Conservation (phyloP, 2,797 vertebrate genomes). For the Pangasius mekongensis region DNA sequence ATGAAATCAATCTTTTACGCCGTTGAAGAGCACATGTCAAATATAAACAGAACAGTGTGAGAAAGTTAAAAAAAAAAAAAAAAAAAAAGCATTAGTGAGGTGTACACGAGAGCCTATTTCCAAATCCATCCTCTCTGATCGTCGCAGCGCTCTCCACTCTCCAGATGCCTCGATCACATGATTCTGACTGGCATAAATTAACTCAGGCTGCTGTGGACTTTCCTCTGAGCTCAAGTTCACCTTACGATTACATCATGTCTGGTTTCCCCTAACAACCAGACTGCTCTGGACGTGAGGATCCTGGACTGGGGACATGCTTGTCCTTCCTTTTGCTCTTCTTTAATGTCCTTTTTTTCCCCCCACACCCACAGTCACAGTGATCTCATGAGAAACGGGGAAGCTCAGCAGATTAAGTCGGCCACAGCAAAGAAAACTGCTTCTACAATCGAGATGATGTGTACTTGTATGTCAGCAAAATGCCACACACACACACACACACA, state of each 20-base stretch:
- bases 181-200: slow-evolving; percentile 47
- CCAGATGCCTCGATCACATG: not conserved
- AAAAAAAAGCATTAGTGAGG: not conserved
- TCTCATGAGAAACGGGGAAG: not conserved
- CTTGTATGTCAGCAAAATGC: not conserved
- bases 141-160: not conserved
- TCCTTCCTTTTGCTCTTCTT: slow-evolving; percentile 29
- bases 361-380: not conserved
- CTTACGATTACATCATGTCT: slow-evolving; percentile 83
- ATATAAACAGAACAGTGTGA: not conserved
- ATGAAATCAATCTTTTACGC: not conserved
- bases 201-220: slow-evolving; percentile 49
- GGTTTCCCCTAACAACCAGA: slow-evolving; percentile 83
- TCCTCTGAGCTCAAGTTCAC: slow-evolving; percentile 74
- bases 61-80: not conserved
- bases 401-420: not conserved
- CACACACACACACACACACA: not conserved
- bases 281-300: slow-evolving; percentile 70
- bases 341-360: not conserved
- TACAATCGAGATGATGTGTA: not conserved
- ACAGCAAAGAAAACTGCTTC: not conserved
- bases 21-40: not conserved
- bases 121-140: not conserved
- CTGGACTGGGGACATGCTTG: slow-evolving; percentile 35
- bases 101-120: not conserved